Evolutionary conservation across 2,888 invertebrate species (phyloP), one percentile per base, ranked within the genome.

Genomic region (Leucoptera coffeella): DNA sequence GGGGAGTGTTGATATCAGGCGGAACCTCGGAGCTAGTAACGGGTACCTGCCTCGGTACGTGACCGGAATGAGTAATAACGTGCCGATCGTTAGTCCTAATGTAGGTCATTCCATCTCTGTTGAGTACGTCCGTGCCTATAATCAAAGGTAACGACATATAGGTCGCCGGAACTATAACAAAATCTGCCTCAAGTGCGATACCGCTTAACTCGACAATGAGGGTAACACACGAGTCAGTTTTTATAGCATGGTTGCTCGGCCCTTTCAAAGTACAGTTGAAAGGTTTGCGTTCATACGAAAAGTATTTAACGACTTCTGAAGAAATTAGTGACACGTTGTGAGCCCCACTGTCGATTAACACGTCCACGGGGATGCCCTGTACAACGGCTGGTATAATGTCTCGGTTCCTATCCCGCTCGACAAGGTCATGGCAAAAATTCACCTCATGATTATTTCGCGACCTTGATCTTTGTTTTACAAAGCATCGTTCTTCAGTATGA

Each of bases 61-160:
- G 14, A 4, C 7, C 3, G 4, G 3, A 13, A 12, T 33, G 30
- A 1, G 15, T 33, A 2, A 38, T 14, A 6, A 24, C 21, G 15
- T 39, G 38, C 5, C 2, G 2, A 10, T 33, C 31, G 2, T 29
- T 34, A 0, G 29, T 30, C 1, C 37, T 29, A 9, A 36, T 28
- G 15, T 36, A 39, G 1, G 33, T 31, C 1, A 41, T 23, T 2
- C 39, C 39, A 2, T 37, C 31, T 2, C 36, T 27, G n/a, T n/a
- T n/a, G n/a, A n/a, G n/a, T n/a, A n/a, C n/a, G n/a, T n/a, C n/a
- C n/a, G n/a, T n/a, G n/a, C 39, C 39, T 10, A 39, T 32, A 6
- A 40, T 25, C 1, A 42, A 22, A 2, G 38, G 36, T 2, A 32
- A 26, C 4, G 17, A 30, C 14, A 40, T 41, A 22, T 25, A 35